Base-by-base conservation (phyloP, 2,797 vertebrate genomes). In the Tokudaia muenninki region DNA sequence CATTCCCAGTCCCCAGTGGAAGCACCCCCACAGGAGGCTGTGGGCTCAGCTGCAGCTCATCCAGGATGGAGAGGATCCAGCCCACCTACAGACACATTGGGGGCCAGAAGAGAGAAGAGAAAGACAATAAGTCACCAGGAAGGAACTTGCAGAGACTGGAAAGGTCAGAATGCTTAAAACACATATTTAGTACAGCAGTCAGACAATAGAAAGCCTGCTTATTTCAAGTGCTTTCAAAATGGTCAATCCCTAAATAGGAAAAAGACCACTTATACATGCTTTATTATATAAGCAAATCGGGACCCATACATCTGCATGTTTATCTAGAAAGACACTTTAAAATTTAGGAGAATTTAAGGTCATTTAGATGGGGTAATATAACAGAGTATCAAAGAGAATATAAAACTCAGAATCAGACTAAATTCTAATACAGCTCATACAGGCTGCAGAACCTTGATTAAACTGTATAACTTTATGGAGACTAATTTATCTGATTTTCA, bases 1-100 rank as follows among this genome's bases (percentile, higher is more conserved):
- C 99, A 93, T 99, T 99, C 98, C 99, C 99, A 95, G 99, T 99
- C 97, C 99, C 99, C 98, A 99, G 99, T 17, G 99, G 99, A 99
- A 99, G 99, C 94, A 99, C 99, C 79, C 99, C 99, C 10, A 99
- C 99, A 26, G 99, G 99, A 97, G 99, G 99, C 17, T 99, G 99
- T 37, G 99, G 99, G 97, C 98, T 99, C 98, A 99, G 98, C 82
- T 99, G 99, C 37, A 99, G 98, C 98, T 99, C 99, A 92, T 99
- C 99, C 0, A 99, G 98, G 92, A 99, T 99, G 24, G 99, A 99
- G 91, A 99, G 99, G 98, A 99, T 99, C 99, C 99, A 99, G 97
- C 99, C 99, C 98, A 99, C 99, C 99, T 99, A 97, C 44, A 94
- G 94, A 98, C 6, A 7, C 41, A 90, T 95, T 0, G 89, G 96